Percentiles rank a stretch among this genome's conserved stretches.
phyloP scores from a whole-genome alignment of 2,113 vertebrate species.

The Dicaeum eximium region DNA sequence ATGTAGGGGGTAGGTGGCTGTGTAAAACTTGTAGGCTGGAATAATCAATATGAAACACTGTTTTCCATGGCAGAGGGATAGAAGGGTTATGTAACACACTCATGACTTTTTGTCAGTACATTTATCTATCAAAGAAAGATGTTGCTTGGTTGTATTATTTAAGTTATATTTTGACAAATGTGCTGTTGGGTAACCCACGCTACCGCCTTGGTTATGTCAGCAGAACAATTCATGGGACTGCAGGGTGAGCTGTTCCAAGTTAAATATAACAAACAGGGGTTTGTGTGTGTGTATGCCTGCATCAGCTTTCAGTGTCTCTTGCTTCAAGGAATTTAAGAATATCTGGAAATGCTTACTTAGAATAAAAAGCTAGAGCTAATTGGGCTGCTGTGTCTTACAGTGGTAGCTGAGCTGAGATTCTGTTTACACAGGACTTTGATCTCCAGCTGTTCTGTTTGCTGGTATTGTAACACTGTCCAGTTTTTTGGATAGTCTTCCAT shows the following conservation, averaged over 20 bases:
- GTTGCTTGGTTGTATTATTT: neutral
- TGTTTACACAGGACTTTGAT: neutral
- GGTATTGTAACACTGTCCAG: neutral
- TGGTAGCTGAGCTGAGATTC: neutral
- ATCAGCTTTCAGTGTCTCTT: neutral
- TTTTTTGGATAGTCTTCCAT: neutral
- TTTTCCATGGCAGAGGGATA: neutral
- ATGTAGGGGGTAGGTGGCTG: neutral
- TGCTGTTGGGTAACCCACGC: neutral
- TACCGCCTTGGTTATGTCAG: neutral
- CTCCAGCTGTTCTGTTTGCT: neutral
- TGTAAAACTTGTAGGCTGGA: neutral
- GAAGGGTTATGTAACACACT: neutral
- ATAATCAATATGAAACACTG: neutral
- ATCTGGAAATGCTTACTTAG: neutral
- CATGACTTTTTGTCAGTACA: slow-evolving; percentile 4
- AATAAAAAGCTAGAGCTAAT: neutral
- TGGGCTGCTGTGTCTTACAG: fast-evolving
- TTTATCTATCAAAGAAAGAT: neutral
- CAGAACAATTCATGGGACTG: neutral
- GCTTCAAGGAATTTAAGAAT: neutral
- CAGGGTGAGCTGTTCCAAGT: neutral
- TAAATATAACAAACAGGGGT: neutral
- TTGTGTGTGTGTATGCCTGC: neutral
- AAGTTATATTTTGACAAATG: neutral